Percentiles rank a stretch among this genome's conserved stretches.
Conservation (phyloP, 2,888 invertebrate species). For the Drosophila mettleri region DNA sequence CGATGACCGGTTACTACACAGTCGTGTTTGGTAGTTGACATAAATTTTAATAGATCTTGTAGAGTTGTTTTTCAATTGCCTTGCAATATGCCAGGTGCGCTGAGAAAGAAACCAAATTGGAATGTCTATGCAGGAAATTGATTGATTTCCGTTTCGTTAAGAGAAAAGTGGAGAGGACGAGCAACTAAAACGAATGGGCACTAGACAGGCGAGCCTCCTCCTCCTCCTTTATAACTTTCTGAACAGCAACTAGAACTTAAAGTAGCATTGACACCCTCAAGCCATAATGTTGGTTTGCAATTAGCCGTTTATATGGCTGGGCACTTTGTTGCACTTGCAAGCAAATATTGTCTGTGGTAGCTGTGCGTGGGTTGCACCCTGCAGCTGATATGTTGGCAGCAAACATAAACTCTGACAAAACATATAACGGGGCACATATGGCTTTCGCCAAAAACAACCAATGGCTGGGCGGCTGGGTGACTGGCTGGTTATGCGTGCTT, state of each 20-base stretch:
- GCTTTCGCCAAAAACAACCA: conserved; percentile 52
- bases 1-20: neutral
- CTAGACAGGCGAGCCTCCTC: neutral
- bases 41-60: conserved; percentile 1
- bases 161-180: conserved; percentile 31
- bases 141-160: conserved; percentile 66
- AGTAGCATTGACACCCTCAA: conserved; percentile 14
- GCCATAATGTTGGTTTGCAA: conserved; percentile 40
- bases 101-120: conserved; percentile 41
- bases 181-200: conserved; percentile 7
- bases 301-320: conserved; percentile 42
- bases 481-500: conserved; percentile 34
- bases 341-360: conserved; percentile 45
- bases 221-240: no score
- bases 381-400: conserved; percentile 49
- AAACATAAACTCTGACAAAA: conserved; percentile 66
- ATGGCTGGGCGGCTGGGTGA: conserved; percentile 34
- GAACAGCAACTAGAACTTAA: neutral
- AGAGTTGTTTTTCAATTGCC: conserved; percentile 16
- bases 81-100: conserved; percentile 15
- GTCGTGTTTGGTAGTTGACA: neutral
- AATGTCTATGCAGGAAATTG: conserved; percentile 75
- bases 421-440: conserved; percentile 49
- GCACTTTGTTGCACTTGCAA: conserved; percentile 42
- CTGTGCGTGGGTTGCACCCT: conserved; percentile 31